phyloP scores from a whole-genome alignment of 2,888 invertebrate genomes.

The Drosophila mettleri region DNA sequence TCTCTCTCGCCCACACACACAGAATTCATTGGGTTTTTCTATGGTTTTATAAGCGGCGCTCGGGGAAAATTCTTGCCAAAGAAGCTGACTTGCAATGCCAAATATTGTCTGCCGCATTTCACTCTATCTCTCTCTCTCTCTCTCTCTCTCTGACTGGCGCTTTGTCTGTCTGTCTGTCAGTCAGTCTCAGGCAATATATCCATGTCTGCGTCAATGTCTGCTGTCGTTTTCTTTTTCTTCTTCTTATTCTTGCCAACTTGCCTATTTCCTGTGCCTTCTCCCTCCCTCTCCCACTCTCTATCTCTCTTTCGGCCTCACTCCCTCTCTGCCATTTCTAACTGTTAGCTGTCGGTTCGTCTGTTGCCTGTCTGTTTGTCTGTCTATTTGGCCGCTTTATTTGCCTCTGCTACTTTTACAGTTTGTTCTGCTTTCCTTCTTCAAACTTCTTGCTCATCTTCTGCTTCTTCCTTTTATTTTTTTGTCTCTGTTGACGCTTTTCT shows the following conservation, averaged over 20 bases:
- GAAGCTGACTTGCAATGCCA: conserved; percentile 55
- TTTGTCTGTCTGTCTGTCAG: conserved; percentile 36
- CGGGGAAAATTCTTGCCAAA: conserved; percentile 46
- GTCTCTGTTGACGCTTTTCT: conserved; percentile 19
- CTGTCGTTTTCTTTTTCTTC: conserved; percentile 45
- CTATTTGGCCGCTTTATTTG: conserved; percentile 63
- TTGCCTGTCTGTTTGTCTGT: conserved; percentile 39
- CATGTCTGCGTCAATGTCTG: conserved; percentile 78
- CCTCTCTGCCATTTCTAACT: conserved; percentile 44
- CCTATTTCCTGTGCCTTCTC: conserved; percentile 1
- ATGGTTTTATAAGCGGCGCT: conserved; percentile 53
- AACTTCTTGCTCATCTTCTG: conserved; percentile 9
- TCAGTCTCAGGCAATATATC: conserved; percentile 65
- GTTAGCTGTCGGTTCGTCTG: conserved; percentile 55
- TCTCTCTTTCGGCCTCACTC: conserved; percentile 6
- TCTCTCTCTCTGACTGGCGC: conserved; percentile 24
- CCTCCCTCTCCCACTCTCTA: background rate
- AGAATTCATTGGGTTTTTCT: conserved; percentile 62
- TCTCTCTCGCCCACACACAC: background rate
- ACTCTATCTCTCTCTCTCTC: background rate
- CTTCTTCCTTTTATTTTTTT: conserved; percentile 9
- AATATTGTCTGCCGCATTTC: background rate
- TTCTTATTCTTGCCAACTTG: conserved; percentile 16
- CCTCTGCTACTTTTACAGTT: conserved; percentile 46
- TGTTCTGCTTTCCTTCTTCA: conserved; percentile 23